phyloP scores from a whole-genome alignment of 2,888 invertebrate species.

The Sphaerophoria rueppellii region DNA sequence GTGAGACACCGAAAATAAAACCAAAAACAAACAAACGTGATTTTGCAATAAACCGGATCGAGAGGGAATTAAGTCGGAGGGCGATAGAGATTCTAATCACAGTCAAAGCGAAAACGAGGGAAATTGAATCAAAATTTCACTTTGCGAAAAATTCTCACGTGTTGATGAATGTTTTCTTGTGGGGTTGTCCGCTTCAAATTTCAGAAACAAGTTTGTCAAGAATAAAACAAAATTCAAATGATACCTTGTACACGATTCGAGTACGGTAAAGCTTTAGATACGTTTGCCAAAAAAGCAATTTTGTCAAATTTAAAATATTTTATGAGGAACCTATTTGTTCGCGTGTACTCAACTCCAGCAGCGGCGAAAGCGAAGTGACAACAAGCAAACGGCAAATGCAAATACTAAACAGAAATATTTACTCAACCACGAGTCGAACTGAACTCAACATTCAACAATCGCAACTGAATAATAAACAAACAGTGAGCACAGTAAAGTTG shows the following conservation, averaged over 20 bases:
- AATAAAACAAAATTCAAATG: neutral
- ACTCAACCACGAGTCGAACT: neutral
- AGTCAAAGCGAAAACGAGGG: neutral
- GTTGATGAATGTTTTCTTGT: conserved; percentile 15
- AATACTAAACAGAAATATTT: conserved; percentile 8
- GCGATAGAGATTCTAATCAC: conserved; percentile 36
- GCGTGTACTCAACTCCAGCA: conserved; percentile 48
- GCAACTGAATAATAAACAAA: conserved; percentile 7
- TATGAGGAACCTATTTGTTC: conserved; percentile 14
- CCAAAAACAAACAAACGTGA: conserved; percentile 17
- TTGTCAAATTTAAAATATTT: neutral
- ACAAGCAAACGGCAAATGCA: conserved; percentile 53
- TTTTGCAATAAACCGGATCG: conserved; percentile 27
- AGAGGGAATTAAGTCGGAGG: neutral
- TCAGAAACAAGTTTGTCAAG: conserved; percentile 22
- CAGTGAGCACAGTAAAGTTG: conserved; percentile 10
- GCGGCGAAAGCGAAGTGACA: conserved; percentile 66
- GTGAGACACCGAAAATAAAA: neutral
- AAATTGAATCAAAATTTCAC: conserved; percentile 27
- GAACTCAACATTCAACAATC: conserved; percentile 1
- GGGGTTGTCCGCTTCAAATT: conserved; percentile 37
- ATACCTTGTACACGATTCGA: neutral
- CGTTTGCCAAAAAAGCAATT: neutral
- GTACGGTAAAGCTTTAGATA: neutral
- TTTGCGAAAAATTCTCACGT: conserved; percentile 38